Base-by-base conservation (phyloP, 2,113 vertebrate genomes). In the Perca flavescens region DNA sequence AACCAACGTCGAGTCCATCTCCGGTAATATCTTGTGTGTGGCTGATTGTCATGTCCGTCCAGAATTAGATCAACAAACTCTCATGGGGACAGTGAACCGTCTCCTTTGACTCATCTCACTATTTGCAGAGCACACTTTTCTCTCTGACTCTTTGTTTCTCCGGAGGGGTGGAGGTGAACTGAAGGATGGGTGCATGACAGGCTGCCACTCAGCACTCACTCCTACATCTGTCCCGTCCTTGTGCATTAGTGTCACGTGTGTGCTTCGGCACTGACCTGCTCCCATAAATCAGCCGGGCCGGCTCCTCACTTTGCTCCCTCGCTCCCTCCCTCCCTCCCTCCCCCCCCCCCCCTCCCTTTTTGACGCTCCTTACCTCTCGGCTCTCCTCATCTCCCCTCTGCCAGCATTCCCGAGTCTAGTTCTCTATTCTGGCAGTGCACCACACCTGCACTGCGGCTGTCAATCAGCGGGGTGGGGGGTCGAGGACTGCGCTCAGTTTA, bases 211-310 rank as follows among this genome's bases (percentile, higher is more conserved):
- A 82, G 80, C 79, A 47, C 82, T 91, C 84, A 22, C 76, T 84
- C 60, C 74, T 82, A 89, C 90, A 89, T 91, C 90, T 89, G 93
- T 93, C 89, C 85, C 50, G 86, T 94, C 92, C 86, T 93, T 90
- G 84, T 90, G 89, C 88, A 90, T 94, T 91, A 91, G 76, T 80
- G 84, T 94, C 90, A 93, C 90, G 84, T 16, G 60, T 79, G 79
- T 71, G 84, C 91, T 63, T 69, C 36, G 60, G 71, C 77, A 62
- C 82, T 90, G 90, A 92, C 92, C 92, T 79, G 79, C 83, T 83
- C 83, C 81, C 86, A 86, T 90, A 86, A 91, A 94, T 92, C 91
- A 93, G 74, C 60, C 5, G 1, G 54, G 72, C 70, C 43, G 36
- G 60, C 76, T 77, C 57, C 66, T 80, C 52, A 60, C 68, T 61